These are phyloP conservation scores for Okamejei kenojei DNA, from an alignment of 2,797 vertebrate genomes.

Conservation along the genomic window DNA sequence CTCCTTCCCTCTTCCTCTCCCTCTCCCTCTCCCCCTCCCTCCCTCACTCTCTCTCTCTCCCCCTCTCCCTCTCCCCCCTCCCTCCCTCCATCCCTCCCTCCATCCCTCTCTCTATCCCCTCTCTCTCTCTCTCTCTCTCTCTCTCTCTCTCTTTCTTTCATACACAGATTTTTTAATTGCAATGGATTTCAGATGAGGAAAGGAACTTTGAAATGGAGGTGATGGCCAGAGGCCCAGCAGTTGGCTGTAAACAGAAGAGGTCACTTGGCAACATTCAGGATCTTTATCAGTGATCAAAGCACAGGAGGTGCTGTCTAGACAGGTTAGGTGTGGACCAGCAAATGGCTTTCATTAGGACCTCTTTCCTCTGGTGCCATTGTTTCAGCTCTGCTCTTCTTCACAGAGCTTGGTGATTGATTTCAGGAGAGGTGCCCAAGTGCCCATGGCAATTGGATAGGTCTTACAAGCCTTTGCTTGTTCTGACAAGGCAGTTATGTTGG, in stretches of 20 bases:
- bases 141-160: too few species aligned
- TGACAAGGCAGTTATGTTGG: slow-evolving; percentile 63
- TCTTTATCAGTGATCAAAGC: slow-evolving; percentile 65
- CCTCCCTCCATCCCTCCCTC: too few species aligned
- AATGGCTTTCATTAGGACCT: slow-evolving; percentile 72
- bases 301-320: slow-evolving; percentile 62
- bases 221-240: slow-evolving; percentile 63
- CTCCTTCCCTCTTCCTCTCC: background rate
- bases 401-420: slow-evolving; percentile 80
- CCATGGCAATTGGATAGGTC: slow-evolving; percentile 68
- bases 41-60: background rate
- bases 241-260: slow-evolving; percentile 55
- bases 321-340: slow-evolving; percentile 67
- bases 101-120: too few species aligned
- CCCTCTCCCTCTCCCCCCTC: too few species aligned
- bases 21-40: too few species aligned
- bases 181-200: slow-evolving; percentile 76
- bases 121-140: too few species aligned
- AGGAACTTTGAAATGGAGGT: slow-evolving; percentile 73
- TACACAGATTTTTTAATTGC: slow-evolving; percentile 59
- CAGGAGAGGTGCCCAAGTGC: slow-evolving; percentile 70
- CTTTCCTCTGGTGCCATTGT: slow-evolving; percentile 56
- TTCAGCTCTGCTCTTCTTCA: slow-evolving; percentile 61
- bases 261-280: slow-evolving; percentile 65
- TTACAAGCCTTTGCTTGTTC: slow-evolving; percentile 65